Conservation (phyloP, 2,797 vertebrate genomes). For the Microcaecilia unicolor region DNA sequence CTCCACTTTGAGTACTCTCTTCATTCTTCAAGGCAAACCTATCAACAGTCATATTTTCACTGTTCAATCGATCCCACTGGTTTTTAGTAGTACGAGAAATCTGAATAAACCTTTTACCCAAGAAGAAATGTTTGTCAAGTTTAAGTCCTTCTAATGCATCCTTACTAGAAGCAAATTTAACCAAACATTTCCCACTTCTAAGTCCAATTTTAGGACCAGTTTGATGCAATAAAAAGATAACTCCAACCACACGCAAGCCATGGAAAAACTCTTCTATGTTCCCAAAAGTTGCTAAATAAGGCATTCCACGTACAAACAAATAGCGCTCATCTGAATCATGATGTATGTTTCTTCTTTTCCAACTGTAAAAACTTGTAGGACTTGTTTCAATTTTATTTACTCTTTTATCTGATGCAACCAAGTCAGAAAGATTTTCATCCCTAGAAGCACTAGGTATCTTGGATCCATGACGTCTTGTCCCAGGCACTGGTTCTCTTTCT, state of each 20-base stretch:
- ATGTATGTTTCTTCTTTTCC: slow-evolving; percentile 53
- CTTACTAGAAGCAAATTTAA: slow-evolving; percentile 68
- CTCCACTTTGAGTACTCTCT: slow-evolving; percentile 34
- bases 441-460: slow-evolving; percentile 56
- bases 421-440: slow-evolving; percentile 46
- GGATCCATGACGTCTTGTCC: slow-evolving; percentile 44
- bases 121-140: slow-evolving; percentile 77
- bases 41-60: slow-evolving; percentile 63
- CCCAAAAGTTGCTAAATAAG: slow-evolving; percentile 74
- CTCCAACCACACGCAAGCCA: slow-evolving; percentile 65
- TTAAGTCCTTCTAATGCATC: slow-evolving; percentile 75
- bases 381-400: slow-evolving; percentile 37
- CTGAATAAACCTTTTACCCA: slow-evolving; percentile 81
- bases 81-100: slow-evolving; percentile 59
- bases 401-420: slow-evolving; percentile 52
- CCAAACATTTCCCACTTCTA: slow-evolving; percentile 74
- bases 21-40: slow-evolving; percentile 38
- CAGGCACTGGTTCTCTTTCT: slow-evolving; percentile 47
- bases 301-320: slow-evolving; percentile 80
- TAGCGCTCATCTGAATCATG: slow-evolving; percentile 45
- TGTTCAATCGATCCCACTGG: slow-evolving; percentile 66
- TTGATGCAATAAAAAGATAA: slow-evolving; percentile 66
- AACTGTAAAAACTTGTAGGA: slow-evolving; percentile 24
- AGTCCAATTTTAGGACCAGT: slow-evolving; percentile 52
- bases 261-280: slow-evolving; percentile 74